phyloP scores from a whole-genome alignment of 2,888 invertebrate species.

The Lathronympha strigana region DNA sequence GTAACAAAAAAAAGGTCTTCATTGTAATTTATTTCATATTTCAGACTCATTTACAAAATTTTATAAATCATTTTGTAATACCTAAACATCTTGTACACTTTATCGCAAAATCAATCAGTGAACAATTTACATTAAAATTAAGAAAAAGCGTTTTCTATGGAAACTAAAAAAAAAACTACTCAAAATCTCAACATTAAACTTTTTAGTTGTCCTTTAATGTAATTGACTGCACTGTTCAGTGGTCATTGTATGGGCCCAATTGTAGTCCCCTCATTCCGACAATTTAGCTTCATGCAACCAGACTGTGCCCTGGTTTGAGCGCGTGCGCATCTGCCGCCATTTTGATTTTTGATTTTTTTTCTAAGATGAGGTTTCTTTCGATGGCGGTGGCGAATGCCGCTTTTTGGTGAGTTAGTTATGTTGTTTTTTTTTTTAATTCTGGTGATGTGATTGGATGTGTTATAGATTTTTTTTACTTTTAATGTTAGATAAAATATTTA shows the following conservation, averaged over 20 bases:
- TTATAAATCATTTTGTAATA: too few species aligned
- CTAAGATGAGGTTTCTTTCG: constrained; percentile 61
- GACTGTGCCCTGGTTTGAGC: constrained; percentile 61
- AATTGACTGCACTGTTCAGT: constrained; percentile 50
- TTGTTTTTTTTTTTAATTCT: not conserved
- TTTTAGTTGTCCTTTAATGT: constrained; percentile 38
- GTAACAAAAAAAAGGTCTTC: too few species aligned
- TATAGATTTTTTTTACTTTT: not conserved
- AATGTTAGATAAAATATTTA: too few species aligned
- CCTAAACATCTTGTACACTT: too few species aligned
- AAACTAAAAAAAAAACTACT: too few species aligned
- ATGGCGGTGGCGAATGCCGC: constrained; percentile 56
- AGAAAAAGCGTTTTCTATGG: too few species aligned
- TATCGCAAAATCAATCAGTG: too few species aligned
- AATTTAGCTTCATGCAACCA: constrained; percentile 61
- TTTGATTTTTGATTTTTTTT: constrained; percentile 34
- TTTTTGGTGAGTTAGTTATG: constrained; percentile 69
- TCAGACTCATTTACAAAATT: too few species aligned
- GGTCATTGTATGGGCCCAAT: constrained; percentile 65
- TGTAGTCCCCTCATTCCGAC: constrained; percentile 64
- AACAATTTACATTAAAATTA: too few species aligned
- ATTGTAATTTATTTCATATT: too few species aligned
- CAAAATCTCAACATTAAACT: not conserved
- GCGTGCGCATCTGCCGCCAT: constrained; percentile 45
- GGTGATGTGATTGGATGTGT: not conserved